A percentile compares a stretch with the other conserved stretches of the same genome.
Conservation (phyloP, 2,113 vertebrate species). For the Edolisoma coerulescens region DNA sequence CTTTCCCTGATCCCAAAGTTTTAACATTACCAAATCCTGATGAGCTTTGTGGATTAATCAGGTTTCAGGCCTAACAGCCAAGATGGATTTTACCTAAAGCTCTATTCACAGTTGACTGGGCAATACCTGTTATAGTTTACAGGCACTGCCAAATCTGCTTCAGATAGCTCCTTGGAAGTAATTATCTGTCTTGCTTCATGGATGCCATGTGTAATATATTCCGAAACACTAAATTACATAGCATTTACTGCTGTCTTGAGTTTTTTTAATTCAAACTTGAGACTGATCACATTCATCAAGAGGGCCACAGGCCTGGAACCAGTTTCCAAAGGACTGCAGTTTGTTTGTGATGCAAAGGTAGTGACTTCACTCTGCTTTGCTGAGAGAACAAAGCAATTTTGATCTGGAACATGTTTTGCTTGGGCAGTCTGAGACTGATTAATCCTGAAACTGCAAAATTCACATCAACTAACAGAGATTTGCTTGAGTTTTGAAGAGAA, state of each 20-base stretch:
- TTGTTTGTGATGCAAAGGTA: neutral
- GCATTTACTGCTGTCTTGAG: neutral
- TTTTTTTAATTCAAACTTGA: neutral
- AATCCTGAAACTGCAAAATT: neutral
- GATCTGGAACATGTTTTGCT: neutral
- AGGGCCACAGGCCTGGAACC: neutral
- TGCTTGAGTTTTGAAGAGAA: neutral
- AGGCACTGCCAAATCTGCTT: slow-evolving; percentile 3
- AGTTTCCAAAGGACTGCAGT: neutral
- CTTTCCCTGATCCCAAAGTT: neutral
- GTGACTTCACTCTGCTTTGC: neutral
- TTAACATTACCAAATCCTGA: slow-evolving; percentile 62
- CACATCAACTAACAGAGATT: neutral
- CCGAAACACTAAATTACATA: neutral
- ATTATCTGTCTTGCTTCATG: neutral
- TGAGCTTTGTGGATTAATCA: slow-evolving; percentile 37
- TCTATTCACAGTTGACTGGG: slow-evolving; percentile 2
- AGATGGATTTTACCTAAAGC: slow-evolving; percentile 35
- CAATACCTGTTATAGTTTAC: slow-evolving; percentile 1
- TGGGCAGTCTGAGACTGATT: neutral
- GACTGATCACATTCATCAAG: neutral
- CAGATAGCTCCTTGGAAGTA: slow-evolving; percentile 39
- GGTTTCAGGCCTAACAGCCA: slow-evolving; percentile 40
- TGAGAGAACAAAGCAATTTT: neutral
- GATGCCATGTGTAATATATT: neutral